Percentiles rank a stretch among this genome's conserved stretches.
Conservation (phyloP, 2,113 vertebrate species). For the Psophia crepitans region DNA sequence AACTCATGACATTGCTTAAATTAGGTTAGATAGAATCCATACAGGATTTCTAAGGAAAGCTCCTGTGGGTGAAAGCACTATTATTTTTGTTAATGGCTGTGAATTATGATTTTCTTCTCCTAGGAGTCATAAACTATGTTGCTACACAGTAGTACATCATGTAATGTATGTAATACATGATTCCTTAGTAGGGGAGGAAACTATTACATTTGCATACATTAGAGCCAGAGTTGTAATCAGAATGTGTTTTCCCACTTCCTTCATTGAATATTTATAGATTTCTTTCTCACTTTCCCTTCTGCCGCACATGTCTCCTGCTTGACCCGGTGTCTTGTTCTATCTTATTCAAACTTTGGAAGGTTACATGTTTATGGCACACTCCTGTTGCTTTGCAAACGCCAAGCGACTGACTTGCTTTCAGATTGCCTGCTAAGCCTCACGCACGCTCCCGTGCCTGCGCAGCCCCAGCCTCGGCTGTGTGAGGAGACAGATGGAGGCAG, state of each 20-base stretch:
- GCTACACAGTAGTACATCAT: conserved; percentile 44
- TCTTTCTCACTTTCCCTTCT: conserved; percentile 10
- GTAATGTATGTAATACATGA: conserved; percentile 46
- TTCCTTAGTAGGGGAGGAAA: conserved; percentile 25
- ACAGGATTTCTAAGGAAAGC: conserved; percentile 45
- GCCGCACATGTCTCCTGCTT: not conserved
- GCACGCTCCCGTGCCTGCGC: accelerated
- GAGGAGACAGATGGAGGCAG: not conserved
- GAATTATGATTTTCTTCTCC: conserved; percentile 70
- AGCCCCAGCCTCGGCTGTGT: not conserved
- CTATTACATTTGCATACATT: conserved; percentile 34
- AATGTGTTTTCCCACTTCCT: conserved; percentile 5
- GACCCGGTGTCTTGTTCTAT: conserved; percentile 16
- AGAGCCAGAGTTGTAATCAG: not conserved
- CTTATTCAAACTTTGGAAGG: not conserved
- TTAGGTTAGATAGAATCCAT: conserved; percentile 70
- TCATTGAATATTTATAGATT: conserved; percentile 52
- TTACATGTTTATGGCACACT: not conserved
- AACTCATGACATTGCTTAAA: conserved; percentile 76
- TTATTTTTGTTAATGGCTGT: conserved; percentile 73
- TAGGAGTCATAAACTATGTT: conserved; percentile 44
- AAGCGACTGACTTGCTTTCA: not conserved
- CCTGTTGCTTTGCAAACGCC: not conserved
- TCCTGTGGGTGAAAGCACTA: conserved; percentile 56
- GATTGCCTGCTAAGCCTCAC: not conserved